These are phyloP conservation scores for Philopotamus ludificatus DNA, from an alignment of 1,140 invertebrate genomes.

Conservation along the genomic window DNA sequence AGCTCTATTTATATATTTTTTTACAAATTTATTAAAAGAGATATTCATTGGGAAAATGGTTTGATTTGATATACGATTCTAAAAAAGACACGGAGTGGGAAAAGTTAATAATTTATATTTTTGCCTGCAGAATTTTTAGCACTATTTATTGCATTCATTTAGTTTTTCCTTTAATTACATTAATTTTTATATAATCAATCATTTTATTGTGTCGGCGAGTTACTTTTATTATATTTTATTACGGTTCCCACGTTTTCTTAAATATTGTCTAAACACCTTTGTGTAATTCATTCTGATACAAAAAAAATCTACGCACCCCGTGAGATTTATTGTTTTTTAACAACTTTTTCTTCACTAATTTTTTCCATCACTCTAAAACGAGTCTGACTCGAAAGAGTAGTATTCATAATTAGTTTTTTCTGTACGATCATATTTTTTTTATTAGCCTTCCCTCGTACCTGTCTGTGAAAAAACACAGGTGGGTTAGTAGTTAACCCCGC, in stretches of 20 bases:
- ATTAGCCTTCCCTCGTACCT: conserved; percentile 29
- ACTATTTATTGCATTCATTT: too few relatives aligned
- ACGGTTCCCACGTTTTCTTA: conserved; percentile 8
- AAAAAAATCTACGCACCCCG: conserved; percentile 25
- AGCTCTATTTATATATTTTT: too few relatives aligned
- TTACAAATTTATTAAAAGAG: too few relatives aligned
- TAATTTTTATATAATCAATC: too few relatives aligned
- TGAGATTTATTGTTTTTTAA: conserved; percentile 11
- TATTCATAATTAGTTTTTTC: conserved; percentile 42
- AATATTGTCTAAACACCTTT: background rate
- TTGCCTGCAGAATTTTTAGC: too few relatives aligned
- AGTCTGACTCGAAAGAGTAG: conserved; percentile 26
- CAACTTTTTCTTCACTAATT: background rate
- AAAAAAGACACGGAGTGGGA: too few relatives aligned
- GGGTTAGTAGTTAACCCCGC: conserved; percentile 32
- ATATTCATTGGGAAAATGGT: too few relatives aligned
- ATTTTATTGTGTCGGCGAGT: background rate
- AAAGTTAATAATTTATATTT: too few relatives aligned
- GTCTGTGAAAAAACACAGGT: conserved; percentile 36
- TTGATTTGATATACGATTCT: too few relatives aligned
- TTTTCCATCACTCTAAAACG: background rate
- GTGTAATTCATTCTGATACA: conserved; percentile 11
- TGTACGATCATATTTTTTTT: conserved; percentile 15
- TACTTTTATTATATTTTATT: too few relatives aligned
- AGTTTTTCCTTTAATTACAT: too few relatives aligned